Conservation (phyloP, 2,113 vertebrate species). For the Axis porcinus region DNA sequence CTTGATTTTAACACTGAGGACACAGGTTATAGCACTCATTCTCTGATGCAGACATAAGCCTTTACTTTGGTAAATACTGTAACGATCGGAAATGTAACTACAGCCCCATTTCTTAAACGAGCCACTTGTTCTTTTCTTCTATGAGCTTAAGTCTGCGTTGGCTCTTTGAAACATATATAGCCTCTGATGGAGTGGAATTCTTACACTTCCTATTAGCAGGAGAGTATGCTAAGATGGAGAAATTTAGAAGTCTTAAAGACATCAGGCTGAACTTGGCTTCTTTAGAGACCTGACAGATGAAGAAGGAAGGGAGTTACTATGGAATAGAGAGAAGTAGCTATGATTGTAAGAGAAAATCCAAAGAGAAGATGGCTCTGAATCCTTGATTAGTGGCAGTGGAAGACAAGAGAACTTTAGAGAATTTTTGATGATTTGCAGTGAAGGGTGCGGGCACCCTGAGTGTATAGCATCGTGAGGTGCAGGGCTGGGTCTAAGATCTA, state of each 20-base stretch:
- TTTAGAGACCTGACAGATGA: neutral
- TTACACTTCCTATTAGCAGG: neutral
- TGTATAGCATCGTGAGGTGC: neutral
- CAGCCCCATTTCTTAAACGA: neutral
- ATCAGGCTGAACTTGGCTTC: slow-evolving; percentile 5
- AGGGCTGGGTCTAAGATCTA: neutral
- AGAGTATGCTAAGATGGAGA: neutral
- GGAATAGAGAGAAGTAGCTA: neutral
- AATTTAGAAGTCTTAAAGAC: neutral
- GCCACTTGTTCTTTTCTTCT: neutral
- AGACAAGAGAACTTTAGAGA: neutral
- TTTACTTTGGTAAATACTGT: neutral
- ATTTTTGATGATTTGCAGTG: neutral
- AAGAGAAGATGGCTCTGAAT: neutral
- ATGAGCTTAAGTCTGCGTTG: neutral
- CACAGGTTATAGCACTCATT: neutral
- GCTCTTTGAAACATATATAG: neutral
- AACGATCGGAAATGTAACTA: neutral
- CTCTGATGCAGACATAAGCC: neutral
- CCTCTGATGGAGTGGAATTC: neutral
- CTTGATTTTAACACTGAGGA: neutral
- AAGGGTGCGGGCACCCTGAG: neutral
- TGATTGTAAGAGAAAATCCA: neutral
- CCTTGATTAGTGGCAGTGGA: neutral
- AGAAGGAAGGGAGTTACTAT: neutral